Percentiles rank a stretch among this genome's conserved stretches.
Evolutionary conservation across 2,888 invertebrate genomes (phyloP).

Genomic region (Cistogaster globosa): DNA sequence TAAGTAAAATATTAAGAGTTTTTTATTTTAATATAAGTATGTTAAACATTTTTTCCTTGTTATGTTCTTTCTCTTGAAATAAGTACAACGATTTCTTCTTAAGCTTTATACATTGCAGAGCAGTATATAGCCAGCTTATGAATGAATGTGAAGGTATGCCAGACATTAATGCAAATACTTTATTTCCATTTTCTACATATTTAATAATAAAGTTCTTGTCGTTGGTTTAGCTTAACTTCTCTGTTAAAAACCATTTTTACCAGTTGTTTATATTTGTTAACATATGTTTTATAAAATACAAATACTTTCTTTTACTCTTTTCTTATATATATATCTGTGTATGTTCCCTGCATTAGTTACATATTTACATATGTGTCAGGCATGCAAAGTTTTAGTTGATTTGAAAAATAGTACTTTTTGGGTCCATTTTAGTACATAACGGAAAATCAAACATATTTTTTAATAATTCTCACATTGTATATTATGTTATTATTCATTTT

Average conservation of each 20-base stretch:
- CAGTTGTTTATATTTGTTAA: background rate
- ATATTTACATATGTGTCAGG: background rate
- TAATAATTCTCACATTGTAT: no score
- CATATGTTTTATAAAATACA: constrained; percentile 26
- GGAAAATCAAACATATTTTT: background rate
- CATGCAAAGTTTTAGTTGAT: background rate
- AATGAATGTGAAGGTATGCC: constrained; percentile 28
- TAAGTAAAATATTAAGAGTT: constrained; percentile 65
- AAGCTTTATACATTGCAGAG: constrained; percentile 19
- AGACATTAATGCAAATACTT: background rate
- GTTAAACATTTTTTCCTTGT: constrained; percentile 11
- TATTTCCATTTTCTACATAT: background rate
- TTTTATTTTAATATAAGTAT: constrained; percentile 56
- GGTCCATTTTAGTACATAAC: background rate
- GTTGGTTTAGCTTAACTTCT: background rate
- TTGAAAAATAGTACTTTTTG: background rate
- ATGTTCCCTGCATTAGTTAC: no score
- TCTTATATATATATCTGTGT: background rate
- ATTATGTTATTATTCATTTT: no score
- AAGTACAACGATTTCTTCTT: constrained; percentile 29
- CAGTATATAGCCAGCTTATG: background rate
- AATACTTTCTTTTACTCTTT: background rate
- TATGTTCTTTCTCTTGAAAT: constrained; percentile 27
- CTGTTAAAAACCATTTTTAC: background rate
- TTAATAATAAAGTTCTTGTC: background rate